Conservation (phyloP, 2,888 invertebrate genomes). For the Ceratothoa steindachneri region DNA sequence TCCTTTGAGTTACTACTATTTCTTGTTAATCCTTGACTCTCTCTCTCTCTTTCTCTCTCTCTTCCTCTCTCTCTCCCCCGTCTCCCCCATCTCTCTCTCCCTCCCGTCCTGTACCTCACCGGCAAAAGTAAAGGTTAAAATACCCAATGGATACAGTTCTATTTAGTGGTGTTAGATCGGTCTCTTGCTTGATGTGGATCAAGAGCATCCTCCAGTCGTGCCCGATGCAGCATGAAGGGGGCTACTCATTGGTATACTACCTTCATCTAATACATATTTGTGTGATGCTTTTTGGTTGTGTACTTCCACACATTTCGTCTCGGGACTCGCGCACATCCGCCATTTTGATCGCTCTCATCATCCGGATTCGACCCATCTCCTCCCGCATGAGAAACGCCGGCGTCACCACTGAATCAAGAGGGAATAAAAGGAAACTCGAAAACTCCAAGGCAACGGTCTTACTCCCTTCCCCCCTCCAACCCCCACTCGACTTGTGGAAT, state of each 20-base stretch:
- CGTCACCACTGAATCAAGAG: too few relatives aligned
- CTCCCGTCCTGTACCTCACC: not conserved
- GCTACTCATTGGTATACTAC: too few relatives aligned
- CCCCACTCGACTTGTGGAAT: too few relatives aligned
- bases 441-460: not conserved
- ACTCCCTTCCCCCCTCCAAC: not conserved
- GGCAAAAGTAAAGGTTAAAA: too few relatives aligned
- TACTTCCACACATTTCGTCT: not conserved
- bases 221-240: too few relatives aligned
- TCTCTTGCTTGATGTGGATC: too few relatives aligned
- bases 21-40: not conserved
- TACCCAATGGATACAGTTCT: too few relatives aligned
- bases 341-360: not conserved
- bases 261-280: too few relatives aligned
- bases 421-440: not conserved
- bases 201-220: too few relatives aligned
- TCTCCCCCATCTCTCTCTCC: not conserved
- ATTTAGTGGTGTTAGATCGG: too few relatives aligned
- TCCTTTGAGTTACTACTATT: not conserved
- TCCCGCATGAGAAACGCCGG: too few relatives aligned
- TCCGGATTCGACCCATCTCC: not conserved
- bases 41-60: not conserved
- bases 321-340: not conserved
- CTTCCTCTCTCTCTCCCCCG: conserved; percentile 1
- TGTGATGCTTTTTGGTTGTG: too few relatives aligned